Evolutionary conservation across 2,888 invertebrate species (phyloP).

Genomic region (Arge pagana): DNA sequence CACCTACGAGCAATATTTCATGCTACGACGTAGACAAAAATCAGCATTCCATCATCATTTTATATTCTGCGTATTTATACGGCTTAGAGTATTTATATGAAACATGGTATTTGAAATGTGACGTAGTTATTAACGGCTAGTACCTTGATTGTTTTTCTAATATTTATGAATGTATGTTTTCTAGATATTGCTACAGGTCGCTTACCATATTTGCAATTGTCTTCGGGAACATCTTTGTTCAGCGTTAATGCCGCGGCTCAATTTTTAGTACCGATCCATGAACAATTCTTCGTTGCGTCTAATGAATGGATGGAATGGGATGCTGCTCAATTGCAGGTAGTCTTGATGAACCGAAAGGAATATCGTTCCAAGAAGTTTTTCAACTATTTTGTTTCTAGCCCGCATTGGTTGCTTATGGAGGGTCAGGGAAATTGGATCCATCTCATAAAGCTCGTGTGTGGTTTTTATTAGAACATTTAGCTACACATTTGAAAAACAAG

Average conservation of each 20-base stretch:
- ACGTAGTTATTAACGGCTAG: no score
- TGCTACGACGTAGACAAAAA: no score
- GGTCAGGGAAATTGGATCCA: constrained; percentile 59
- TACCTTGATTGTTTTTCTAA: no score
- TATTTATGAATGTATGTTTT: constrained; percentile 25
- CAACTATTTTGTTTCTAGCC: constrained; percentile 51
- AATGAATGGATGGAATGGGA: constrained; percentile 60
- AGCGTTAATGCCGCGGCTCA: constrained; percentile 73
- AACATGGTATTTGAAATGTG: no score
- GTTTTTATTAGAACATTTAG: constrained; percentile 63
- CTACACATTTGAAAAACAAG: constrained; percentile 61
- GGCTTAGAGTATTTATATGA: no score
- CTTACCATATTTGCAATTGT: constrained; percentile 70
- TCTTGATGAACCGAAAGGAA: no score
- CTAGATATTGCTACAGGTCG: constrained; percentile 62
- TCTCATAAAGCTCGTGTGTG: constrained; percentile 65
- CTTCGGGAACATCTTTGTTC: constrained; percentile 68
- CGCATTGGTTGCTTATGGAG: constrained; percentile 63
- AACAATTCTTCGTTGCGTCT: constrained; percentile 41
- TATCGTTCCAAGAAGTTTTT: neutral
- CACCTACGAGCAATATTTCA: no score
- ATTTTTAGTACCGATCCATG: constrained; percentile 65
- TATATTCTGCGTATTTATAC: no score
- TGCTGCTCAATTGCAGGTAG: constrained; percentile 55
- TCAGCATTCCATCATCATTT: no score